Conservation (phyloP, 2,797 vertebrate genomes). For the Myripristis murdjan region DNA sequence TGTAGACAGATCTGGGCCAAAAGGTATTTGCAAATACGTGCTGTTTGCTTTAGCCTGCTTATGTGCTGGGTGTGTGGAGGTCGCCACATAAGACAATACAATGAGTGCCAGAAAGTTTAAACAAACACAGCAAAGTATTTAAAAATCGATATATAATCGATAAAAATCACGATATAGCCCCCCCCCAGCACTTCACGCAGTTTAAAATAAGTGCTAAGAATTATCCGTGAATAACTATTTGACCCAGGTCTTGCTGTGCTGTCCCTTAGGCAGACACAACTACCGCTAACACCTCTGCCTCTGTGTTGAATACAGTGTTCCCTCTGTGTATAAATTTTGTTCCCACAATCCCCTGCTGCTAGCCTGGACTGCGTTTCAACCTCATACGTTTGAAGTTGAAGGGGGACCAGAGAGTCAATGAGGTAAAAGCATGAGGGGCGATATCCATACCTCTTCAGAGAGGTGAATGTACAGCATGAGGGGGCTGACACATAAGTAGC, state of each 20-base stretch:
- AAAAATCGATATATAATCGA: no score
- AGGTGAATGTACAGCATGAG: constrained; percentile 24
- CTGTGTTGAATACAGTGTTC: constrained; percentile 51
- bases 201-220: constrained; percentile 23
- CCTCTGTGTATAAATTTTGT: constrained; percentile 48
- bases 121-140: constrained; percentile 5
- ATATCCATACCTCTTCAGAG: constrained; percentile 51
- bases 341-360: constrained; percentile 48
- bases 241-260: constrained; percentile 25
- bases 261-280: constrained; percentile 47
- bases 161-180: neutral
- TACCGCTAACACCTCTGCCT: constrained; percentile 49
- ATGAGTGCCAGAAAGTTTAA: constrained; percentile 7
- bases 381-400: constrained; percentile 56
- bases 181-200: constrained; percentile 3
- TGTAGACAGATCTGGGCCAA: neutral
- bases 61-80: constrained; percentile 4
- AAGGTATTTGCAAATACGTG: neutral
- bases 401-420: constrained; percentile 48
- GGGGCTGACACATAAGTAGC: constrained; percentile 39
- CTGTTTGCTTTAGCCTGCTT: neutral
- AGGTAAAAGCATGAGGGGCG: constrained; percentile 37
- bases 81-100: neutral
- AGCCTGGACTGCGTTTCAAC: constrained; percentile 37
- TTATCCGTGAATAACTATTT: constrained; percentile 22